Evolutionary conservation across 2,797 vertebrate genomes (phyloP), one percentile per base, ranked within the genome.

Genomic region (Syngnathus rostellatus): DNA sequence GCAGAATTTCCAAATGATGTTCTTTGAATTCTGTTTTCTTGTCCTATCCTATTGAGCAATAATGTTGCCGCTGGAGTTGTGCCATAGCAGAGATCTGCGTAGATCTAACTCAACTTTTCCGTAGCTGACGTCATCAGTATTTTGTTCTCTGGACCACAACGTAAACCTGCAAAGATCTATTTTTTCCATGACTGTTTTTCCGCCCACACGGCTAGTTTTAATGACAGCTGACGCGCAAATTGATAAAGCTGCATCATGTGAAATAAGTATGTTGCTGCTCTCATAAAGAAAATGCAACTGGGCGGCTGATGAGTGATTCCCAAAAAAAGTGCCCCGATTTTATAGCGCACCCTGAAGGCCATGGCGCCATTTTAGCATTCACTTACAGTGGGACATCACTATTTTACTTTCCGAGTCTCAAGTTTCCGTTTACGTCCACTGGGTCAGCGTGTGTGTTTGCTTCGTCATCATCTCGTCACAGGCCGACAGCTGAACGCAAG

Each of bases 401-500:
- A 69, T 62, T 23, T 45, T 14, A 11, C 63, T 38, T 51, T 51
- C 62, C 54, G 64, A 59, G 64, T 72, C 68, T 67, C 55, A 17
- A 19, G 83, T 85, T 85, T 83, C 80, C 81, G 78, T 83, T 83
- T 82, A 78, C 72, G 73, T 78, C 68, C 31, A 51, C 60, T 45
- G 31, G 45, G 40, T 62, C 63, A 12, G 63, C 72, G 76, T 79
- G 61, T 40, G 67, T 64, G 76, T 68, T 54, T 3, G 50, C 82
- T 79, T 81, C 71, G 78, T 86, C 83, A 81, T 82, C 40, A 6
- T 57, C 75, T 79, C 79, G 82, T 83, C 80, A 54, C 10, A 48
- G 46, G 8, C 81, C 63, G 70, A 83, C 87, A 88, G 86, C 85
- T 88, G 87, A 77, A 85, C 69, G 41, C n/a, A 72, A 53, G 73